Evolutionary conservation across 2,797 vertebrate species (phyloP), one percentile per base, ranked within the genome.

Genomic region (Crocidura indochinensis): DNA sequence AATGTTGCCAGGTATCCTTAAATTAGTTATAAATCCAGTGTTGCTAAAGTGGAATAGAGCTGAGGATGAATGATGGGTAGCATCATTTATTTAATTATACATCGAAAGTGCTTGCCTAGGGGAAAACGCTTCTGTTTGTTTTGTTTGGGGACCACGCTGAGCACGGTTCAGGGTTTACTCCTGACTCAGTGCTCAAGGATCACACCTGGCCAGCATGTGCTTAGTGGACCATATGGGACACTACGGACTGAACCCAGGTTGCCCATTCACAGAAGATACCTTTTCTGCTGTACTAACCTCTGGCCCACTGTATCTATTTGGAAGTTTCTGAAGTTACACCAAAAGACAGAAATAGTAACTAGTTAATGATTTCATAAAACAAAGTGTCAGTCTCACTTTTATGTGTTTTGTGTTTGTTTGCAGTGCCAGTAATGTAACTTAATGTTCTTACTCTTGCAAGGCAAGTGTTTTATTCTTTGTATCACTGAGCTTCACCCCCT

Each of bases 261-360:
- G 56, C 5, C 56, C 14, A 20, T 60, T 17, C 56, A 60, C 6
- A 17, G 56, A 17, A 60, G 56, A 5, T 20, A 60, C 17, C 17
- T 17, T 60, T 19, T 20, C 17, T 15, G 14, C 19, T 60, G 3
- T 60, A 60, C 14, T 60, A 60, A 19, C 12, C 14, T 60, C 56
- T 60, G 56, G 17, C 56, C 56, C 87, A 72, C 56, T 49, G 2
- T 87, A 72, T 22, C 17, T 84, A 89, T 93, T 69, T 84, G 65
- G 78, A 79, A 73, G 19, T 86, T 93, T 95, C 47, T 17, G 4
- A 90, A 91, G n/a, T 79, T 62, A 88, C 3, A 68, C 75, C 78
- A 88, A 91, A 74, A 19, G 51, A 74, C 7, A 69, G 82, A 92
- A 82, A 64, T 77, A 15, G 29, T 78, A 90, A 80, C 24, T 79